Evolutionary conservation across 2,888 invertebrate genomes (phyloP).

Genomic region (Geotrupes spiniger): DNA sequence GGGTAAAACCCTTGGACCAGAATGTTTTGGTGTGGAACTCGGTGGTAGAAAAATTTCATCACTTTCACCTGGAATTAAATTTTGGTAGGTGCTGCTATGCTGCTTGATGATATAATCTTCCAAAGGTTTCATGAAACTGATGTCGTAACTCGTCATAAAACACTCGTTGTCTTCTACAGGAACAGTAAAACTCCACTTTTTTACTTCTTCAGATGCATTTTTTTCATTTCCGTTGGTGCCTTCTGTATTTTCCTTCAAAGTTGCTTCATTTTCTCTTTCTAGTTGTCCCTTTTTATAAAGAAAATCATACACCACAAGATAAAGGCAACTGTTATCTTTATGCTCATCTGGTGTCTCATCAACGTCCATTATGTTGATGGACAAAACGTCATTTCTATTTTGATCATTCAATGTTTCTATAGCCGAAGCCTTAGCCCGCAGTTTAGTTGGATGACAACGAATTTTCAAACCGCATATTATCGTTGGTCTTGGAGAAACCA

Average conservation of each 20-base stretch:
- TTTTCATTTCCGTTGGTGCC: constrained; percentile 6
- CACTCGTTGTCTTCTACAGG: constrained; percentile 9
- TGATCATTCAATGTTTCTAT: constrained; percentile 78
- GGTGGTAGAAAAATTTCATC: constrained; percentile 48
- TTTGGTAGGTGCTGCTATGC: constrained; percentile 44
- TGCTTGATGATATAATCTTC: constrained; percentile 29
- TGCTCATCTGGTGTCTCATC: constrained; percentile 31
- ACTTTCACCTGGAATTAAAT: constrained; percentile 48
- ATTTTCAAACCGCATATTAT: constrained; percentile 55
- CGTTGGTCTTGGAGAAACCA: constrained; percentile 47
- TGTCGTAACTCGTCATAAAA: not conserved
- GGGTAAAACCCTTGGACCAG: constrained; percentile 42
- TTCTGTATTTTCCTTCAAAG: constrained; percentile 18
- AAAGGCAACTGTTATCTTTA: constrained; percentile 46
- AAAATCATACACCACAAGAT: constrained; percentile 69
- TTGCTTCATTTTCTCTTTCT: constrained; percentile 20
- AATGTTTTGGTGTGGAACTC: constrained; percentile 33
- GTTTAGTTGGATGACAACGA: constrained; percentile 29
- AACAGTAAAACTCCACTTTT: constrained; percentile 19
- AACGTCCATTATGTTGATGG: constrained; percentile 41
- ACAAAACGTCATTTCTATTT: constrained; percentile 58
- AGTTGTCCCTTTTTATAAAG: constrained; percentile 55
- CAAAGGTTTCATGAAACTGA: constrained; percentile 14
- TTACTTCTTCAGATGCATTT: constrained; percentile 18
- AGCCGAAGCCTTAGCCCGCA: constrained; percentile 35